Evolutionary conservation across 1,140 invertebrate genomes (phyloP).

Genomic region (Oncopeltus fasciatus): DNA sequence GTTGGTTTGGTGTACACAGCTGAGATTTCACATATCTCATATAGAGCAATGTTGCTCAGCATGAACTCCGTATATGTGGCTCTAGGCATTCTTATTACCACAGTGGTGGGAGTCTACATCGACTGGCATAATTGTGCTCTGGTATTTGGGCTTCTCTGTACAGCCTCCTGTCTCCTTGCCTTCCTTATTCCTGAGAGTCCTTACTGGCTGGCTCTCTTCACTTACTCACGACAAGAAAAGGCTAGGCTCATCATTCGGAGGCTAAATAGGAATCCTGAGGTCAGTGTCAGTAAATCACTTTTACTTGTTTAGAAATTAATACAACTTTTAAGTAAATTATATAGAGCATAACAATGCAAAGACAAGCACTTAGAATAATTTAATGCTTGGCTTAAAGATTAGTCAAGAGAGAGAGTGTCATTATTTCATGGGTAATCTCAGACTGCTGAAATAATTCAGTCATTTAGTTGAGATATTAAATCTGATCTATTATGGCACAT

Average conservation of each 20-base stretch:
- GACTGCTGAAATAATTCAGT: too few species aligned
- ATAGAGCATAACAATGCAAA: too few species aligned
- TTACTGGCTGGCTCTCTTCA: conserved; percentile 35
- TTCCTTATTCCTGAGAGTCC: conserved; percentile 40
- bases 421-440: too few species aligned
- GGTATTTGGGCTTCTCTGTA: conserved; percentile 30
- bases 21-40: conserved; percentile 38
- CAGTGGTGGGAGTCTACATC: conserved; percentile 30
- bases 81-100: conserved; percentile 36
- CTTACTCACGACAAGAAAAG: not conserved
- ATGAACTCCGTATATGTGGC: conserved; percentile 36
- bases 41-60: conserved; percentile 37
- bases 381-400: too few species aligned
- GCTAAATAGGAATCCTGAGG: not conserved
- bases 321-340: too few species aligned
- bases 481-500: too few species aligned
- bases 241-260: not conserved
- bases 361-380: too few species aligned
- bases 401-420: too few species aligned
- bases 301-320: too few species aligned
- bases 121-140: conserved; percentile 34
- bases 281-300: too few species aligned
- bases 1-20: conserved; percentile 39
- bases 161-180: conserved; percentile 27
- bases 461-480: too few species aligned